Evolutionary conservation across 2,797 vertebrate genomes (phyloP).

Genomic region (Pseudomugil gertrudae): DNA sequence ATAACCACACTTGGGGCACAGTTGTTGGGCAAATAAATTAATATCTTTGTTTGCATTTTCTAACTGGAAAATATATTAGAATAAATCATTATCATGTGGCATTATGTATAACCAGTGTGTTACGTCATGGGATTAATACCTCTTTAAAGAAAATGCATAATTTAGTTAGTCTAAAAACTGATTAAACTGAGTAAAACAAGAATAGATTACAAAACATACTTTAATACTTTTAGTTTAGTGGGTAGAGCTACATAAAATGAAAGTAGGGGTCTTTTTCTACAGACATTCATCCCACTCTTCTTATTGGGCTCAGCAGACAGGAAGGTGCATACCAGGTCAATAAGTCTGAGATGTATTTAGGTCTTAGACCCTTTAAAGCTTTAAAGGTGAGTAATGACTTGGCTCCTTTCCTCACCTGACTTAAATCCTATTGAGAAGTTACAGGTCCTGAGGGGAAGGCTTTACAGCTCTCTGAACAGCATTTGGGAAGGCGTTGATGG

Average conservation of each 20-base stretch:
- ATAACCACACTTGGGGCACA: background rate
- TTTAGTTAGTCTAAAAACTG: background rate
- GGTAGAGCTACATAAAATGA: background rate
- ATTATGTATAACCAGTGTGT: background rate
- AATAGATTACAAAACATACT: background rate
- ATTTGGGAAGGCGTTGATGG: background rate
- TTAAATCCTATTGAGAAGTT: conserved; percentile 1
- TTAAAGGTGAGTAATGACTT: conserved; percentile 12
- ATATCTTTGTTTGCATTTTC: background rate
- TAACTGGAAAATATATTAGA: background rate
- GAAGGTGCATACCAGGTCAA: background rate
- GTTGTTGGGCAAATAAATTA: background rate
- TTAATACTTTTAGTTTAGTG: background rate
- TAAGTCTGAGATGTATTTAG: conserved; percentile 5
- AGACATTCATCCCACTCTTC: background rate
- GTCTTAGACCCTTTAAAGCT: conserved; percentile 1
- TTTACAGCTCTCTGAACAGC: background rate
- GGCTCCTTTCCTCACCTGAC: background rate
- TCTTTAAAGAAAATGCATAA: background rate
- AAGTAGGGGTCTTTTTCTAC: background rate
- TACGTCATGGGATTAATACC: background rate
- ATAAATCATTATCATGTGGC: background rate
- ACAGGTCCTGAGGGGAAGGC: background rate
- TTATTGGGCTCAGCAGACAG: background rate
- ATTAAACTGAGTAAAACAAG: background rate